Conservation (phyloP, 2,113 vertebrate species). For the Cebidichthys violaceus region DNA sequence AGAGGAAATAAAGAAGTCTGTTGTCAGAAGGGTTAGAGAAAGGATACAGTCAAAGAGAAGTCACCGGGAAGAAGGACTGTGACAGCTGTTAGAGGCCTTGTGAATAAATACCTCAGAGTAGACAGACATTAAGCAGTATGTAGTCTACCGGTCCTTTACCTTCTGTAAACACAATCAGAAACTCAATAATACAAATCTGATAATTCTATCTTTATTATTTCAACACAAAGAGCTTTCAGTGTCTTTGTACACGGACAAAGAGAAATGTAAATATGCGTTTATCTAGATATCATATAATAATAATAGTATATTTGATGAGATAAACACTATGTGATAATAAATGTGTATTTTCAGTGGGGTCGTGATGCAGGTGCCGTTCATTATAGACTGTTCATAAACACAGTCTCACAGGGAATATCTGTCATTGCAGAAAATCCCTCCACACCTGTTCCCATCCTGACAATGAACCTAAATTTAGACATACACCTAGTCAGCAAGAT, state of each 20-base stretch:
- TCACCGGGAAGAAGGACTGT: neutral
- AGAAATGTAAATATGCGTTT: neutral
- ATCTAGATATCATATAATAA: neutral
- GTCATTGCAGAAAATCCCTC: slow-evolving; percentile 2
- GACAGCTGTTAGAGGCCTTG: slow-evolving; percentile 16
- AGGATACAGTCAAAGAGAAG: slow-evolving; percentile 34
- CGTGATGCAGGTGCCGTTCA: neutral
- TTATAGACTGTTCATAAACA: neutral
- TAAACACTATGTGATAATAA: neutral
- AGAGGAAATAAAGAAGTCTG: slow-evolving; percentile 22
- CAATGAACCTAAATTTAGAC: slow-evolving; percentile 10
- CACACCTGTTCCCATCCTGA: neutral
- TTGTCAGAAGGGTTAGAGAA: slow-evolving; percentile 45
- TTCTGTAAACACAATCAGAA: slow-evolving; percentile 3
- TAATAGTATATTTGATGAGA: neutral
- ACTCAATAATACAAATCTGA: neutral
- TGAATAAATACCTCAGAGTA: neutral
- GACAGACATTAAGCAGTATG: neutral
- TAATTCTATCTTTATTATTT: neutral
- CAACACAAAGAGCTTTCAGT: neutral
- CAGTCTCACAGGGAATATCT: neutral
- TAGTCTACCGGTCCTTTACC: neutral
- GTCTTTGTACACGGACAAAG: neutral
- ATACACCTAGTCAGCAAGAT: neutral
- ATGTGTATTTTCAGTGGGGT: neutral